These are phyloP conservation scores for Pluvianellus socialis DNA, from an alignment of 2,113 vertebrate species.

Conservation along the genomic window DNA sequence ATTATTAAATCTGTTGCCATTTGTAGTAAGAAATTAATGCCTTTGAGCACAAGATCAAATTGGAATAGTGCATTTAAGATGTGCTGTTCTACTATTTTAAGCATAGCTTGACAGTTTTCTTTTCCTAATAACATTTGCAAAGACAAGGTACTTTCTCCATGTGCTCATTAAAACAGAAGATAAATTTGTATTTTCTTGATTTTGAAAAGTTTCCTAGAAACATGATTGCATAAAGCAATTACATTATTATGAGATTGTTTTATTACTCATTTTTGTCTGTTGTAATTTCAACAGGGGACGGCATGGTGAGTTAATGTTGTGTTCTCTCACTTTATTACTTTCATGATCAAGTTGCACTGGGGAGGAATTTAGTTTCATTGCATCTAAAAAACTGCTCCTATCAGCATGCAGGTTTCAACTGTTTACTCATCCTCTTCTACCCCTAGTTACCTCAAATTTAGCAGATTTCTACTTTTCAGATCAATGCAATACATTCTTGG, in stretches of 20 bases:
- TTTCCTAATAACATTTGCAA: background rate
- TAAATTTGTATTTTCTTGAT: background rate
- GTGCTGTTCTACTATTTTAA: background rate
- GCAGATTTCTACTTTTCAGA: background rate
- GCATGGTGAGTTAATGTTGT: background rate
- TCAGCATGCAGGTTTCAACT: background rate
- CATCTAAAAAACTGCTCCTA: background rate
- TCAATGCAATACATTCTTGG: background rate
- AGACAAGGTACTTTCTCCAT: background rate
- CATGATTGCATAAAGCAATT: constrained; percentile 18
- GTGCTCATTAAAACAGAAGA: background rate
- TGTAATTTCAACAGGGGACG: background rate
- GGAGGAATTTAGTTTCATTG: background rate
- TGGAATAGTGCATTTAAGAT: background rate
- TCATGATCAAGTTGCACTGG: constrained; percentile 19
- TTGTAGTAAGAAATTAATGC: background rate
- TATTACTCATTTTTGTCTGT: constrained; percentile 17
- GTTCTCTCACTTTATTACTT: constrained; percentile 32
- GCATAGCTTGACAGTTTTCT: background rate
- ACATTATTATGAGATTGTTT: constrained; percentile 15
- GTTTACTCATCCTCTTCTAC: background rate
- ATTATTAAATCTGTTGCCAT: background rate
- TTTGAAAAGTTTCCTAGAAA: constrained; percentile 36
- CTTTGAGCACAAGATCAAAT: background rate
- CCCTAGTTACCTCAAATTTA: background rate